These are phyloP conservation scores for Trematomus bernacchii DNA, from an alignment of 2,797 vertebrate species.

Conservation along the genomic window DNA sequence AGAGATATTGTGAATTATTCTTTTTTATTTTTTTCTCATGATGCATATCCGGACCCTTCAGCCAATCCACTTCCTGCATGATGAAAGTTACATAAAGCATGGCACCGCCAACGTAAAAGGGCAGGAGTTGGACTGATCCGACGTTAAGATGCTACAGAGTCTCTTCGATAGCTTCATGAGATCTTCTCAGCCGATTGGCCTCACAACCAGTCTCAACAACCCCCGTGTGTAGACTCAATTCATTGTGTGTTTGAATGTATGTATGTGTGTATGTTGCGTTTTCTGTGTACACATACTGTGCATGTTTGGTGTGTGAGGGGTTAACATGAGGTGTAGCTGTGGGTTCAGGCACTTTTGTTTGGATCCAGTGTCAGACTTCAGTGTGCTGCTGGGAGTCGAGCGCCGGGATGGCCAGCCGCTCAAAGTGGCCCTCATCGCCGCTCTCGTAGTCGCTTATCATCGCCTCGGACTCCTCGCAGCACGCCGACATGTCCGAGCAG, in stretches of 20 bases:
- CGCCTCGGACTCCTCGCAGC: constrained; percentile 96
- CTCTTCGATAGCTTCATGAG: constrained; percentile 21
- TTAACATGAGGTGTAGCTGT: constrained; percentile 68
- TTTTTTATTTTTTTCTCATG: constrained; percentile 47
- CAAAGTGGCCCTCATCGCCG: constrained; percentile 92
- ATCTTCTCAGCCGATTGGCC: constrained; percentile 46
- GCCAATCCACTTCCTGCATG: constrained; percentile 74
- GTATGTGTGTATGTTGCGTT: constrained; percentile 35
- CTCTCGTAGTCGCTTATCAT: constrained; percentile 99
- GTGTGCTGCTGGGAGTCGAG: constrained; percentile 96
- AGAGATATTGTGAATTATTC: constrained; percentile 86
- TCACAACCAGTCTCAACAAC: constrained; percentile 56
- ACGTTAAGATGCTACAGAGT: constrained; percentile 50
- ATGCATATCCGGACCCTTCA: constrained; percentile 74
- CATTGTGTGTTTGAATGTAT: constrained; percentile 32
- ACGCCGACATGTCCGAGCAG: constrained; percentile 98
- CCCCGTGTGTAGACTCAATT: constrained; percentile 44
- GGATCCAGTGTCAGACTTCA: constrained; percentile 95
- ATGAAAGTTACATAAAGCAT: constrained; percentile 74
- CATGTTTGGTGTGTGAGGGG: constrained; percentile 50
- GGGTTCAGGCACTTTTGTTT: constrained; percentile 98
- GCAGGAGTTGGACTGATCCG: constrained; percentile 68
- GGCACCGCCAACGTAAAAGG: constrained; percentile 74
- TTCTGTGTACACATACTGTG: constrained; percentile 52
- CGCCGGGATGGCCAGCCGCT: constrained; percentile 87